Percentiles rank a stretch among this genome's conserved stretches.
phyloP scores from a whole-genome alignment of 2,113 vertebrate species.

The Promerops cafer region DNA sequence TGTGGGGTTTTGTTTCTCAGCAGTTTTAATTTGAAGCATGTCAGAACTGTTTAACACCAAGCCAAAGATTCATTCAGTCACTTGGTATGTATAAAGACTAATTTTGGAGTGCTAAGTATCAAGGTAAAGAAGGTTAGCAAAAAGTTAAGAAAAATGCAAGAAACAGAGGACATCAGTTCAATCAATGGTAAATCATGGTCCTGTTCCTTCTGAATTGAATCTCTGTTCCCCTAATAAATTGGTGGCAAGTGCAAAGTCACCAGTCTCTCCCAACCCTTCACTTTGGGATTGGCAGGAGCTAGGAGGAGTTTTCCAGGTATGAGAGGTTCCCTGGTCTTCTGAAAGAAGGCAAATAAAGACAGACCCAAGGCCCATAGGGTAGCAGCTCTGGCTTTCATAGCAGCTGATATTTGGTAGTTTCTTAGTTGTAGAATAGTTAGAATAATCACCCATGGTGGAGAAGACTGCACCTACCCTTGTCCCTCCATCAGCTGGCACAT shows the following conservation, averaged over 20 bases:
- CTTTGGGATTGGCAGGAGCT: not conserved
- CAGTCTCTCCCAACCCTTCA: not conserved
- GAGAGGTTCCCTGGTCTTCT: not conserved
- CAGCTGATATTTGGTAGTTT: not conserved
- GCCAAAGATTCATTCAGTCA: not conserved
- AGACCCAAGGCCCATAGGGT: not conserved
- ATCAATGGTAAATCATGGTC: not conserved
- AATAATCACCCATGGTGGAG: not conserved
- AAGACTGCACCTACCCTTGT: not conserved
- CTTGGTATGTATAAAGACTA: not conserved
- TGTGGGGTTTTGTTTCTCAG: not conserved
- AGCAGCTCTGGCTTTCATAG: not conserved
- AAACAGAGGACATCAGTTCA: not conserved
- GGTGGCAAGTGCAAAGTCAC: not conserved
- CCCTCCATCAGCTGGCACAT: not conserved
- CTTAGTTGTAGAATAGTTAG: not conserved
- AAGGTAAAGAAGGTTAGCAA: not conserved
- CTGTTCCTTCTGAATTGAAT: not conserved
- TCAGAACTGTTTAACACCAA: not conserved
- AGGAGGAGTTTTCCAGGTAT: not conserved
- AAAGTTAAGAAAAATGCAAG: not conserved
- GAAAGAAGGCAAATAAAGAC: not conserved
- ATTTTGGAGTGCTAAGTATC: not conserved
- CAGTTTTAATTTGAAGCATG: not conserved
- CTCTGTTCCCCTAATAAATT: not conserved